Conservation (phyloP, 2,888 invertebrate species). For the Loripinus fragilis region DNA sequence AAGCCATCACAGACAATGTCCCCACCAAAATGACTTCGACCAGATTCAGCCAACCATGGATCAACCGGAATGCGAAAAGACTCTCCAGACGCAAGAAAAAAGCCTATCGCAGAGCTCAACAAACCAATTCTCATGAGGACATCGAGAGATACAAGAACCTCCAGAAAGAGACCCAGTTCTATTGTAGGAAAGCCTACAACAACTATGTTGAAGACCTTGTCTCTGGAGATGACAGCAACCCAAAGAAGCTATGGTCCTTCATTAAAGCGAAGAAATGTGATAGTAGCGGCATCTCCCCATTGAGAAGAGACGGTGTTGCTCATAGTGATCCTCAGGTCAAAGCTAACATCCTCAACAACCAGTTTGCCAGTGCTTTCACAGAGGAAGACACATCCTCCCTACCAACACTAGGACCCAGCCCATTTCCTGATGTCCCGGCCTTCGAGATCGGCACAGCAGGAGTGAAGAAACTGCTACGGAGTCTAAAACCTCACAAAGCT, state of each 20-base stretch:
- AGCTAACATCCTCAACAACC: background rate
- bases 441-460: background rate
- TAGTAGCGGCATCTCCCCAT: background rate
- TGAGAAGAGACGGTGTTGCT: background rate
- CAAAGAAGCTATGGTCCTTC: background rate
- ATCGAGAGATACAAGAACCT: conserved; percentile 9
- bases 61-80: background rate
- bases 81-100: background rate
- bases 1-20: background rate
- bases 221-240: background rate
- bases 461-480: background rate
- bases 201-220: conserved; percentile 8
- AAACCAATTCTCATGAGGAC: background rate
- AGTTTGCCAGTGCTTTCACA: background rate
- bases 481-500: conserved; percentile 27
- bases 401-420: too few relatives aligned
- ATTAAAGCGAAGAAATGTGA: background rate
- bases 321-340: background rate
- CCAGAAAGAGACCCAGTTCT: background rate
- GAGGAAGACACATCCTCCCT: too few relatives aligned
- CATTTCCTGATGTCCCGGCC: background rate
- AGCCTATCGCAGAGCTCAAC: background rate
- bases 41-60: background rate
- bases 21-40: background rate
- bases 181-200: background rate